Conservation (phyloP, 1,140 invertebrate species). For the Mycetomoellerius zeteki region DNA sequence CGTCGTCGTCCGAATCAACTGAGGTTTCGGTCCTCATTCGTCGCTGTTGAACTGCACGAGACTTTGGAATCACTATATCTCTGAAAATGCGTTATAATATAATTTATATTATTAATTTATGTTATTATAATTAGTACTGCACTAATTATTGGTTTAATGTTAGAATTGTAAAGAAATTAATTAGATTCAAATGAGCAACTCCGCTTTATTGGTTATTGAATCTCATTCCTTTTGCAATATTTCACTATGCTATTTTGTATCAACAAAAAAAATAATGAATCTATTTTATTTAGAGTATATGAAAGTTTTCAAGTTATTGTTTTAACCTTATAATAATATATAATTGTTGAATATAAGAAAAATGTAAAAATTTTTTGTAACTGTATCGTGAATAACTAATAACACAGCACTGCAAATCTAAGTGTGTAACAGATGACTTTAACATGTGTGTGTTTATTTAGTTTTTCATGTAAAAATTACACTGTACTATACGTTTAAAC, state of each 20-base stretch:
- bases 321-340: neutral
- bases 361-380: neutral
- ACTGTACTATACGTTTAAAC: no score
- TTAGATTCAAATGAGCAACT: neutral
- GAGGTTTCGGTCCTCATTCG: conserved; percentile 85
- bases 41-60: conserved; percentile 87
- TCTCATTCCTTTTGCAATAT: neutral
- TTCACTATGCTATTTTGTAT: neutral
- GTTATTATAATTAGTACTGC: neutral
- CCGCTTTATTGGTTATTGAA: neutral
- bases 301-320: neutral
- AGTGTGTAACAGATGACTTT: no score
- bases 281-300: neutral
- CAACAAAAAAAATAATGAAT: neutral
- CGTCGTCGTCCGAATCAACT: conserved; percentile 89
- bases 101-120: no score
- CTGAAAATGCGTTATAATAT: conserved; percentile 81
- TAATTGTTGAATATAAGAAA: neutral
- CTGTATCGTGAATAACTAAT: conserved; percentile 7
- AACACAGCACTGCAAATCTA: neutral
- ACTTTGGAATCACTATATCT: conserved; percentile 91
- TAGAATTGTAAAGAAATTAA: neutral
- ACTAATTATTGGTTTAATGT: neutral
- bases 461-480: no score
- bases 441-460: no score